Percentiles rank a stretch among this genome's conserved stretches.
Evolutionary conservation across 1,140 invertebrate species (phyloP).

Genomic region (Drosophila obscura): DNA sequence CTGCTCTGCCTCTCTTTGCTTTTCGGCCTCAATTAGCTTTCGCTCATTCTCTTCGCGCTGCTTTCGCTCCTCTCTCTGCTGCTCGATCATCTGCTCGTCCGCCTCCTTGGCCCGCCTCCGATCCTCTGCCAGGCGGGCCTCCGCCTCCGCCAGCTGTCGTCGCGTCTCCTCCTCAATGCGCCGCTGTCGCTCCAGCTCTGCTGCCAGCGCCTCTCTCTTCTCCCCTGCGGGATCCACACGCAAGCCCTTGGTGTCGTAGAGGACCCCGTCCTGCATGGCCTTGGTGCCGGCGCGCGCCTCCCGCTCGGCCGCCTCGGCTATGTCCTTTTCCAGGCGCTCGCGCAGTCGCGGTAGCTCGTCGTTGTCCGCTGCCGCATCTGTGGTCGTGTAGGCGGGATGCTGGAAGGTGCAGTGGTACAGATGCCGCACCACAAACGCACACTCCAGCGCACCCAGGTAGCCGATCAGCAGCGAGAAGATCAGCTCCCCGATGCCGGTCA

Average conservation of each 20-base stretch:
- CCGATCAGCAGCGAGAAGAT: conserved; percentile 88
- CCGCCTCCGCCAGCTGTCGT: conserved; percentile 67
- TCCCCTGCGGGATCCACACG: conserved; percentile 62
- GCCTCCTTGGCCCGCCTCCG: conserved; percentile 26
- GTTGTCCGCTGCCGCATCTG: conserved; percentile 41
- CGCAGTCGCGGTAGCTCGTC: conserved; percentile 61
- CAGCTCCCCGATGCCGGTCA: conserved; percentile 83
- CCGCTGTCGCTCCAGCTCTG: conserved; percentile 64
- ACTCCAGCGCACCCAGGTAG: conserved; percentile 89
- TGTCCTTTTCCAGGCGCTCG: conserved; percentile 56
- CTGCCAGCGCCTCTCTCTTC: conserved; percentile 53
- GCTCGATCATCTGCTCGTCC: conserved; percentile 30
- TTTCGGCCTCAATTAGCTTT: conserved; percentile 39
- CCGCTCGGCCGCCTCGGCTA: conserved; percentile 46
- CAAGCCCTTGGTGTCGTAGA: conserved; percentile 69
- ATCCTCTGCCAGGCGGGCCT: conserved; percentile 47
- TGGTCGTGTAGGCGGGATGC: conserved; percentile 36
- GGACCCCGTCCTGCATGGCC: conserved; percentile 78
- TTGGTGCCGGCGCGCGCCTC: conserved; percentile 55
- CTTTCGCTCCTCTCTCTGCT: conserved; percentile 22
- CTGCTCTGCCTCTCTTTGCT: conserved; percentile 33
- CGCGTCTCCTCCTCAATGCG: conserved; percentile 72
- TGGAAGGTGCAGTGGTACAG: conserved; percentile 69
- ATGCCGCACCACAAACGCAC: conserved; percentile 84
- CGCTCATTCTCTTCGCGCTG: conserved; percentile 32